Percentiles rank a stretch among this genome's conserved stretches.
These are phyloP conservation scores for Opisthocomus hoazin DNA, from an alignment of 2,113 vertebrate species.

Conservation along the genomic window DNA sequence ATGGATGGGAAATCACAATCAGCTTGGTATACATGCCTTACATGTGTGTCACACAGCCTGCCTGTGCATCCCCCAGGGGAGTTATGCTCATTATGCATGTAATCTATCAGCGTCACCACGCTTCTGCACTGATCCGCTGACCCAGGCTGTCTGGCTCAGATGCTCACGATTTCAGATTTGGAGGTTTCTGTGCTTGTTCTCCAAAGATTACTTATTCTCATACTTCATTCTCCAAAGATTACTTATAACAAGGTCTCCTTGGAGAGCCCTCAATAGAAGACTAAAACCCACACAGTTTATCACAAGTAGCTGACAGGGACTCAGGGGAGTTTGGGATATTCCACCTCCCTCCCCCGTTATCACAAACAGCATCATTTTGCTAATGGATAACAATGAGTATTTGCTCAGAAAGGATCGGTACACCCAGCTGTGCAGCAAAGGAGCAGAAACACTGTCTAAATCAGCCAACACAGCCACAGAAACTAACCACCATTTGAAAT, in stretches of 20 bases:
- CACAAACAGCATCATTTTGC: not conserved
- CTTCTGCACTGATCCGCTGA: not conserved
- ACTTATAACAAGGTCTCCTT: not conserved
- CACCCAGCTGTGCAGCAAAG: not conserved
- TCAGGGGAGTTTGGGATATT: not conserved
- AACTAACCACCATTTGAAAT: not conserved
- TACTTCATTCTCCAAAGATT: not conserved
- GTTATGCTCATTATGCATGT: accelerated
- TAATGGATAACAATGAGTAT: not conserved
- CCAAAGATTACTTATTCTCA: not conserved
- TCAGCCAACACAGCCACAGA: not conserved
- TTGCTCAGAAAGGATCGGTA: not conserved
- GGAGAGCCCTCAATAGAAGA: not conserved
- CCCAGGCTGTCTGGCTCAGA: not conserved
- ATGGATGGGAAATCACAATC: not conserved
- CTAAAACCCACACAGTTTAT: not conserved
- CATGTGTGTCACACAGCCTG: not conserved
- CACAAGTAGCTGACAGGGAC: not conserved
- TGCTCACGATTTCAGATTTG: not conserved
- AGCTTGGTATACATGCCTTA: not conserved
- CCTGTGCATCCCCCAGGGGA: not conserved
- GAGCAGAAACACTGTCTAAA: not conserved
- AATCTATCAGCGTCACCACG: accelerated
- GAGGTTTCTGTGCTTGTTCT: not conserved
- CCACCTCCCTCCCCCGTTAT: not conserved